phyloP scores from a whole-genome alignment of 1,140 invertebrate genomes.

The Drosophila erecta region DNA sequence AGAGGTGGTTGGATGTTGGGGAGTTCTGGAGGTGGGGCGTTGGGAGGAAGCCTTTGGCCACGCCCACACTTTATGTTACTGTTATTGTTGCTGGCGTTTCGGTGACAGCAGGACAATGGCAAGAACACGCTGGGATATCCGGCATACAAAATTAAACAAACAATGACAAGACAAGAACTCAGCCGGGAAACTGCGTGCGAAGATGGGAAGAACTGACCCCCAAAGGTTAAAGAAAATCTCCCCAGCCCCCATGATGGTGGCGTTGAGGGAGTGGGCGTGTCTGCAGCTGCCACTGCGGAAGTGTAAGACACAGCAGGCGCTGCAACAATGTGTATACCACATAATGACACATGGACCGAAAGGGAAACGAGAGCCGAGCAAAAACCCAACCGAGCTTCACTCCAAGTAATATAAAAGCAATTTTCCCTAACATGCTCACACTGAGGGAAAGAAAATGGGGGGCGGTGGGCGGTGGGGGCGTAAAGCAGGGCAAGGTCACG shows the following conservation, averaged over 20 bases:
- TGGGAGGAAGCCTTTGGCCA: constrained; percentile 12
- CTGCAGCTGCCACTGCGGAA: constrained; percentile 63
- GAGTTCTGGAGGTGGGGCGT: too few relatives aligned
- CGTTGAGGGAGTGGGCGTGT: constrained; percentile 28
- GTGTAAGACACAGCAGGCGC: constrained; percentile 70
- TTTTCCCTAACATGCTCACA: constrained; percentile 41
- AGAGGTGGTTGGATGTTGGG: not conserved
- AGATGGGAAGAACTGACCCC: constrained; percentile 57
- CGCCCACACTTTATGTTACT: constrained; percentile 50
- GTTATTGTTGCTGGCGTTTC: constrained; percentile 69
- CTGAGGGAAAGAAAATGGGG: constrained; percentile 1
- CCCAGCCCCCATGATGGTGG: not conserved
- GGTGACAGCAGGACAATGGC: constrained; percentile 77
- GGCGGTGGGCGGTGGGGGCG: not conserved
- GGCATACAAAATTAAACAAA: constrained; percentile 78
- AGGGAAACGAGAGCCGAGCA: constrained; percentile 8
- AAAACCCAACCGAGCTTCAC: constrained; percentile 36
- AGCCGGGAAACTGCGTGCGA: constrained; percentile 53
- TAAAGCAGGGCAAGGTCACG: constrained; percentile 61
- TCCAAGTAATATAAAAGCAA: constrained; percentile 65
- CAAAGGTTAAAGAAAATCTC: constrained; percentile 43
- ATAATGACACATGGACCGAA: constrained; percentile 46
- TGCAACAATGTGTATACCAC: constrained; percentile 63
- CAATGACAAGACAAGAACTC: constrained; percentile 76
- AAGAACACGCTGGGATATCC: constrained; percentile 74